Conservation (phyloP, 1,140 invertebrate species). For the Drosophila bocki region DNA sequence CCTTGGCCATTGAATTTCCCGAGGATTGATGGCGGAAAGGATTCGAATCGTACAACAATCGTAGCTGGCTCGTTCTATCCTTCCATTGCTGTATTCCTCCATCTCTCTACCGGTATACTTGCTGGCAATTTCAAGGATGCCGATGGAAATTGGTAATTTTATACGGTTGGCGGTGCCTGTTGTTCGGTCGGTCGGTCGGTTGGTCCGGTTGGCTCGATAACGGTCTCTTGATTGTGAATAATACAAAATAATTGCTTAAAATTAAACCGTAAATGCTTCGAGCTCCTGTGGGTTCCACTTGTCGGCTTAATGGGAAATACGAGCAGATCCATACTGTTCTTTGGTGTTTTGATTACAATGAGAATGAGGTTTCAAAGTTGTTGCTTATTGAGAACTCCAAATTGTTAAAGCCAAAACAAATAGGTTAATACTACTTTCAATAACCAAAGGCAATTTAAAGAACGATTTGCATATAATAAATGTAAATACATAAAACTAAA, state of each 20-base stretch:
- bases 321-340: background rate
- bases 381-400: background rate
- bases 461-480: background rate
- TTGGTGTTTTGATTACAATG: background rate
- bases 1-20: slow-evolving; percentile 32
- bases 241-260: slow-evolving; percentile 69
- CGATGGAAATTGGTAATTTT: slow-evolving; percentile 79
- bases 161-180: slow-evolving; percentile 73
- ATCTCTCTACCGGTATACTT: slow-evolving; percentile 1
- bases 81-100: background rate
- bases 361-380: background rate
- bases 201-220: slow-evolving; percentile 13
- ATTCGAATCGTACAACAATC: slow-evolving; percentile 54
- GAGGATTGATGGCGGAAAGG: slow-evolving; percentile 37
- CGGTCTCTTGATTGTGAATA: slow-evolving; percentile 47
- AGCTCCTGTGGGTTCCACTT: slow-evolving; percentile 28
- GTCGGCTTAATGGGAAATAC: slow-evolving; percentile 33
- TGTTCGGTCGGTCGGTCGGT: slow-evolving; percentile 41
- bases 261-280: slow-evolving; percentile 60
- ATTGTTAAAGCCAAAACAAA: background rate
- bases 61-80: slow-evolving; percentile 19
- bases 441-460: background rate
- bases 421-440: no score
- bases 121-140: slow-evolving; percentile 12
- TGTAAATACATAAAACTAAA: background rate